Base-by-base conservation (phyloP, 2,797 vertebrate species). In the Yasuhikotakia modesta region DNA sequence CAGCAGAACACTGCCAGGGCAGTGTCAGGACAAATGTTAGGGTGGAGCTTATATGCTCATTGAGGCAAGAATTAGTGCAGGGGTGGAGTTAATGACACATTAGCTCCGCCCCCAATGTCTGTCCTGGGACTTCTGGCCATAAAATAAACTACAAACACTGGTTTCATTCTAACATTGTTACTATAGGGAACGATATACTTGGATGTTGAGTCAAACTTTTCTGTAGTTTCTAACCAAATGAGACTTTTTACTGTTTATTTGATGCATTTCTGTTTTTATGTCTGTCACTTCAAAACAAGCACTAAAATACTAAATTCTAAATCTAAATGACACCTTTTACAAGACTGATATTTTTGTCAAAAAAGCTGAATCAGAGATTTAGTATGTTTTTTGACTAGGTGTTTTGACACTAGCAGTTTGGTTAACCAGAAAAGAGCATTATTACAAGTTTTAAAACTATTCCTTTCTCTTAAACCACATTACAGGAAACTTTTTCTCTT, bases 371-470 rank as follows among this genome's bases (percentile, higher is more conserved):
- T 74, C 46, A 17, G 55, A 57, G 21, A 12, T 57, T 24, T 24
- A 57, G 35, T 39, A 43, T 35, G 19, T 39, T 43, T 65, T 55
- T 66, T 5, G 73, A 19, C 48, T 10, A 43, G 21, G 61, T 74
- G n/a, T 14, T 52, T 64, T 19, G 21, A n/a, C 60, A 74, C 72
- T 58, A 53, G 73, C 53, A 21, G 39, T 75, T 55, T 53, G 32
- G 32, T 66, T 65, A 27, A 66, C 64, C 10, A 66, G 48, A 53
- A 76, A 22, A 21, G 22, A 57, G 10, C 7, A 3, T 39, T 68
- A 32, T 76, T 68, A 30, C 39, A 19, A 27, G 50, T 35, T 16
- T 21, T 57, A 68, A 76, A n/a, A n/a, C n/a, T n/a, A 58, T 68
- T 22, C 35, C 19, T 57, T 57, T 2, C 46, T 24, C 50, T 63